These are phyloP conservation scores for Acromyrmex heyeri DNA, from an alignment of 1,140 invertebrate genomes.

Conservation along the genomic window DNA sequence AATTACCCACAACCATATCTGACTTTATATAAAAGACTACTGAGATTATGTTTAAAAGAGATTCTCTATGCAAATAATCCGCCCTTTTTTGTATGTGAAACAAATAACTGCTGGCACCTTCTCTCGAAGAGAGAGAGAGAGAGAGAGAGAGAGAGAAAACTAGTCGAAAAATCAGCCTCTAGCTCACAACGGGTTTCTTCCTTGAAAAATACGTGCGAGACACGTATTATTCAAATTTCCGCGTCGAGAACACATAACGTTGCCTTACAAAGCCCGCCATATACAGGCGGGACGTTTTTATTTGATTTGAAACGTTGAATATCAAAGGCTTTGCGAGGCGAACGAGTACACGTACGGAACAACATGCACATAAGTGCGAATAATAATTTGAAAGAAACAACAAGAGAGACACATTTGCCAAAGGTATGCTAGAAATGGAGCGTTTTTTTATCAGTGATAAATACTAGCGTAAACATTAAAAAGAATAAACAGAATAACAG, in stretches of 20 bases:
- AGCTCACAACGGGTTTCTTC: conserved; percentile 24
- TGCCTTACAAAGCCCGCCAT: conserved; percentile 48
- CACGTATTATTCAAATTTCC: conserved; percentile 63
- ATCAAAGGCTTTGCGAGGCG: conserved; percentile 54
- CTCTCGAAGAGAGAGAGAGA: neutral
- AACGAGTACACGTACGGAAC: neutral
- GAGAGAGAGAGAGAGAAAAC: neutral
- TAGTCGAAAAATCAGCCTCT: conserved; percentile 32
- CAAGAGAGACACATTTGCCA: conserved; percentile 1
- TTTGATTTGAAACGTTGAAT: conserved; percentile 63
- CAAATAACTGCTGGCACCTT: conserved; percentile 33
- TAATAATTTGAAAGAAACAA: conserved; percentile 56
- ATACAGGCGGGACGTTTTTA: conserved; percentile 44
- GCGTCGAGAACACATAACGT: conserved; percentile 56
- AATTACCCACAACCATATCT: conserved; percentile 31
- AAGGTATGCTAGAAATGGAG: neutral
- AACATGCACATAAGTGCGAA: conserved; percentile 47
- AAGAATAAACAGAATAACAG: neutral
- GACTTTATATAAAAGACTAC: conserved; percentile 37
- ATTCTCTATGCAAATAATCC: conserved; percentile 27
- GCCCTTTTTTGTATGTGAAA: neutral
- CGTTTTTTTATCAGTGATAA: neutral
- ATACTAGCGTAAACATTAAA: neutral
- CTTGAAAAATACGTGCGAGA: conserved; percentile 58
- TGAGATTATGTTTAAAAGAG: conserved; percentile 45